Conservation (phyloP, 2,888 invertebrate species). For the Thecophora atra region DNA sequence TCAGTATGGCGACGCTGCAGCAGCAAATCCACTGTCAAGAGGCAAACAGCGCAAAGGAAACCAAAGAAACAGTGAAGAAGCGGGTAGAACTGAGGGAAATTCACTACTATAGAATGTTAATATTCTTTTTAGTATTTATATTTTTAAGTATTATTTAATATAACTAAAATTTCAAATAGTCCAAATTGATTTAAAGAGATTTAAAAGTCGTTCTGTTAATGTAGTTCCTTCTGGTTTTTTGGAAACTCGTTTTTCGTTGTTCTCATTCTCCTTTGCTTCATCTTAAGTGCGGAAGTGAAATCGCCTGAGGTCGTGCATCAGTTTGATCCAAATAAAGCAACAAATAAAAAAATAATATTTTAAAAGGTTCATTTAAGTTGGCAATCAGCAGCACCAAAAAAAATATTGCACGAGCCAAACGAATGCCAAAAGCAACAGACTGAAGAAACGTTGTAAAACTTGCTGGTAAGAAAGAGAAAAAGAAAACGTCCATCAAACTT, state of each 20-base stretch:
- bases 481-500: not conserved
- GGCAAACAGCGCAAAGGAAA: not conserved
- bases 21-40: not conserved
- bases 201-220: too few species aligned
- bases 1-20: constrained; percentile 3
- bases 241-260: not conserved
- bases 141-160: too few species aligned
- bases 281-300: too few species aligned
- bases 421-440: too few species aligned
- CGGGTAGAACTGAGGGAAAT: not conserved
- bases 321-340: not conserved
- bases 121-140: too few species aligned
- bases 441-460: not conserved
- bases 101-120: too few species aligned
- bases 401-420: too few species aligned
- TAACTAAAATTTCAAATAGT: too few species aligned
- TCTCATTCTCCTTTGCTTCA: not conserved
- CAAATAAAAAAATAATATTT: not conserved
- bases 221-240: too few species aligned
- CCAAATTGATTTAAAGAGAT: too few species aligned
- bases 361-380: not conserved
- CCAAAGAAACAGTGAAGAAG: not conserved
- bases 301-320: too few species aligned
- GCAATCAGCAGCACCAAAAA: too few species aligned
- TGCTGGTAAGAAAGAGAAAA: not conserved